These are phyloP conservation scores for Ceratina japonica DNA, from an alignment of 1,140 invertebrate genomes.

Conservation along the genomic window DNA sequence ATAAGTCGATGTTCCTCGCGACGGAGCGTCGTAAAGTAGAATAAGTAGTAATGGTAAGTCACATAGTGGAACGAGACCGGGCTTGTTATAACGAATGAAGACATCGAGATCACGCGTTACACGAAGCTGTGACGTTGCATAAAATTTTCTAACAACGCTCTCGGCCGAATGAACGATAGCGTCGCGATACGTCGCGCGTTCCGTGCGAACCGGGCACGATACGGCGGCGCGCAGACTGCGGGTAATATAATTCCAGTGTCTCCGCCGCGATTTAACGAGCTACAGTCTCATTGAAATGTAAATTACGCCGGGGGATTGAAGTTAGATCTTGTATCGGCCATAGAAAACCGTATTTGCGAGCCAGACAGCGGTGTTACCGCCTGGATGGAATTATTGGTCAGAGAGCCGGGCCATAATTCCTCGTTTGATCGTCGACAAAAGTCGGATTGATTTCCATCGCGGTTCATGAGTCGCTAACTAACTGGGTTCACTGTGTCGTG, in stretches of 20 bases:
- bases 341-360: slow-evolving; percentile 33
- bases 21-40: neutral
- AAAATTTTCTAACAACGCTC: slow-evolving; percentile 6
- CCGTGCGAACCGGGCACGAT: neutral
- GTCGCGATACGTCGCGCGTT: slow-evolving; percentile 3
- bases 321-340: slow-evolving; percentile 14
- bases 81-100: neutral
- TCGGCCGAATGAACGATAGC: slow-evolving; percentile 8
- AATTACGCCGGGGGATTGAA: slow-evolving; percentile 26
- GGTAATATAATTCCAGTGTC: slow-evolving; percentile 22
- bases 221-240: neutral
- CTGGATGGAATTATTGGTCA: slow-evolving; percentile 13
- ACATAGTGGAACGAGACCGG: neutral
- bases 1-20: too few species aligned
- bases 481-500: neutral
- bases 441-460: neutral
- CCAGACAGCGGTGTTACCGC: slow-evolving; percentile 10
- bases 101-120: neutral
- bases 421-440: neutral
- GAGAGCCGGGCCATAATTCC: neutral
- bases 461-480: neutral
- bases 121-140: neutral
- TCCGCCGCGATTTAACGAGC: slow-evolving; percentile 24
- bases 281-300: slow-evolving; percentile 20
- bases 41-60: neutral